Percentiles rank a stretch among this genome's conserved stretches.
Evolutionary conservation across 37 sponge, comb jelly and placozoan genomes (phyloP).

Genomic region (Beroe forskalii): DNA sequence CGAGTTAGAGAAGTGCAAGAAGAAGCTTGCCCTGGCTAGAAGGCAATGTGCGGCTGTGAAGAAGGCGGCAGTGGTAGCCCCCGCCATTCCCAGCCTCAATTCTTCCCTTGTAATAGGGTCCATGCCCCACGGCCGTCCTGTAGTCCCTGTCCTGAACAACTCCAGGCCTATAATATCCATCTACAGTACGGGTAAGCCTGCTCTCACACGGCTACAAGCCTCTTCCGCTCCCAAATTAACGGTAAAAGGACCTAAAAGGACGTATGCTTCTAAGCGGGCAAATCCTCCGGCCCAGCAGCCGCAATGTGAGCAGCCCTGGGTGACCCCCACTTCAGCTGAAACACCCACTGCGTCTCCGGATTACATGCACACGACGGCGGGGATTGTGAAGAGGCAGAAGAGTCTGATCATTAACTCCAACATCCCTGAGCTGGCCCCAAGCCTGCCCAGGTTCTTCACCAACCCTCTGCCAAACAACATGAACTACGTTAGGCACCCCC

Average conservation of each 20-base stretch:
- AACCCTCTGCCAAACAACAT: not conserved
- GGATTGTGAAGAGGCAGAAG: not conserved
- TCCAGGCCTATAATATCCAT: not conserved
- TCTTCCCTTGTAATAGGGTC: not conserved
- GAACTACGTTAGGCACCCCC: not conserved
- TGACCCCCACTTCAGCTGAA: not conserved
- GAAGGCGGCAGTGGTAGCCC: not conserved
- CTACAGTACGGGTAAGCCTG: not conserved
- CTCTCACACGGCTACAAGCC: not conserved
- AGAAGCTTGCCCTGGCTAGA: not conserved
- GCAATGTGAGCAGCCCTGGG: not conserved
- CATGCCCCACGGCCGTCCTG: not conserved
- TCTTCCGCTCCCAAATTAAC: not conserved
- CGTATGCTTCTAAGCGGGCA: constrained; percentile 11
- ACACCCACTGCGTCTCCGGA: not conserved
- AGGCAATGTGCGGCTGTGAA: not conserved
- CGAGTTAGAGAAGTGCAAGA: constrained; percentile 20
- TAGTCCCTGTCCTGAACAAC: constrained; percentile 14
- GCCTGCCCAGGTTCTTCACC: not conserved
- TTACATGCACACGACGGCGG: not conserved
- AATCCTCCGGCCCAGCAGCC: not conserved
- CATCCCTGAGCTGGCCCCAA: not conserved
- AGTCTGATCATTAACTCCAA: constrained; percentile 19
- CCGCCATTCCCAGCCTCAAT: not conserved
- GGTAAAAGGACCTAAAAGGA: constrained; percentile 49